Percentiles rank a stretch among this genome's conserved stretches.
Conservation (phyloP, 1,140 invertebrate genomes). For the Eumaeus atala region DNA sequence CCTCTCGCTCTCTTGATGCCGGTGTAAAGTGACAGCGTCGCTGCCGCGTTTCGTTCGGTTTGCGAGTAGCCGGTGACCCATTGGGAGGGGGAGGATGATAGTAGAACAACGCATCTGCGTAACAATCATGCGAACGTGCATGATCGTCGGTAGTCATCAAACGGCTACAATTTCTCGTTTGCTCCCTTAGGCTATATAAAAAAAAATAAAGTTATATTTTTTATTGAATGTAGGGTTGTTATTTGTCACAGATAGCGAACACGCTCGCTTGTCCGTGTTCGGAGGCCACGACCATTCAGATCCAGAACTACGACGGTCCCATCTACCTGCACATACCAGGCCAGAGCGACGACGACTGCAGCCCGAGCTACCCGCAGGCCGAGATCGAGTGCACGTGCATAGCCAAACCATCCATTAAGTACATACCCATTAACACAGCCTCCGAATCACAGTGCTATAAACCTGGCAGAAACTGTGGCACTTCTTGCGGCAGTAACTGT, state of each 20-base stretch:
- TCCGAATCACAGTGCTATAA: constrained; percentile 17
- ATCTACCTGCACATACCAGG: constrained; percentile 23
- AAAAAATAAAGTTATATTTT: too few relatives aligned
- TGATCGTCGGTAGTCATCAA: too few relatives aligned
- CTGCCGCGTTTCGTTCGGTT: too few relatives aligned
- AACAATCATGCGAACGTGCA: too few relatives aligned
- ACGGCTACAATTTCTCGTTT: too few relatives aligned
- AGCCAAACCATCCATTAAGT: constrained; percentile 17
- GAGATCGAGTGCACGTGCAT: constrained; percentile 26
- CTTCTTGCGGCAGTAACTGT: constrained; percentile 1
- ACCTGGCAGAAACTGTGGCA: constrained; percentile 13
- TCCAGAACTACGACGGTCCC: constrained; percentile 42
- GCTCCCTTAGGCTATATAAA: too few relatives aligned
- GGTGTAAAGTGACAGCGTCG: too few relatives aligned
- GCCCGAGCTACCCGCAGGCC: constrained; percentile 4
- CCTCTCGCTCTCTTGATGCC: too few relatives aligned
- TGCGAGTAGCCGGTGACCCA: too few relatives aligned
- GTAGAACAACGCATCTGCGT: too few relatives aligned
- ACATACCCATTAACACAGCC: constrained; percentile 27
- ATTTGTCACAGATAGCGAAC: constrained; percentile 5
- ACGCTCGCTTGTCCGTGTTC: constrained; percentile 18
- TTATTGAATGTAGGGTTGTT: too few relatives aligned
- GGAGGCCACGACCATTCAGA: constrained; percentile 30
- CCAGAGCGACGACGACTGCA: constrained; percentile 8
- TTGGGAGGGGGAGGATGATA: too few relatives aligned